Evolutionary conservation across 2,888 invertebrate genomes (phyloP), one percentile per base, ranked within the genome.

Genomic region (Eupithecia abbreviata): DNA sequence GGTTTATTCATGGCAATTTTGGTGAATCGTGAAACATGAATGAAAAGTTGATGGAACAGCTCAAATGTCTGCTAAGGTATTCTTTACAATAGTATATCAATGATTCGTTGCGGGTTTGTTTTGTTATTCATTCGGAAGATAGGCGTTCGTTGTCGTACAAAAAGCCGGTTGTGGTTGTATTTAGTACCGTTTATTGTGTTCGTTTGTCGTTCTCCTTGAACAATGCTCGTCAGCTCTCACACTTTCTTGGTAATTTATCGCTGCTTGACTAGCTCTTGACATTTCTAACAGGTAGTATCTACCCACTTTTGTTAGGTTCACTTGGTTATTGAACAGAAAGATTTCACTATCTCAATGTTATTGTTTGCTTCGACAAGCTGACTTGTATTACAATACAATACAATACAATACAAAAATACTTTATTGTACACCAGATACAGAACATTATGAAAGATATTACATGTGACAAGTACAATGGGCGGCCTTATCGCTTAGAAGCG

Each of bases 31-130:
- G 76, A 76, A 79, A 71, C 77, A 91, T 91, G 91, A 77, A 85
- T 83, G 91, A 89, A 84, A 85, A 79, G 83, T 81, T 84, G 77
- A 82, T 79, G 81, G 91, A 91, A 84, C 90, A 90, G 82, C 85
- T 85, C 70, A 80, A 77, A 78, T 84, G 81, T 83, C 86, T 92
- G 77, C 79, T 90, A 83, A 90, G 91, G 91, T 91, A 72, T 13
- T 72, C 15, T n/a, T 58, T 71, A 71, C 42, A 66, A 51, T 30
- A n/a, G 13, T n/a, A 18, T 47, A 71, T 6, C 43, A 42, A 49
- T 13, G 51, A 55, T 51, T 68, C 51, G 51, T 70, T 45, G 42
- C 67, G 7, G 15, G 15, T 68, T 47, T 67, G 66, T 66, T 68
- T 47, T 67, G 66, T 66, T 15, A 55, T 67, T 67, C 18, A 41